These are phyloP conservation scores for Dicaeum eximium DNA, from an alignment of 2,113 vertebrate genomes.

Conservation along the genomic window DNA sequence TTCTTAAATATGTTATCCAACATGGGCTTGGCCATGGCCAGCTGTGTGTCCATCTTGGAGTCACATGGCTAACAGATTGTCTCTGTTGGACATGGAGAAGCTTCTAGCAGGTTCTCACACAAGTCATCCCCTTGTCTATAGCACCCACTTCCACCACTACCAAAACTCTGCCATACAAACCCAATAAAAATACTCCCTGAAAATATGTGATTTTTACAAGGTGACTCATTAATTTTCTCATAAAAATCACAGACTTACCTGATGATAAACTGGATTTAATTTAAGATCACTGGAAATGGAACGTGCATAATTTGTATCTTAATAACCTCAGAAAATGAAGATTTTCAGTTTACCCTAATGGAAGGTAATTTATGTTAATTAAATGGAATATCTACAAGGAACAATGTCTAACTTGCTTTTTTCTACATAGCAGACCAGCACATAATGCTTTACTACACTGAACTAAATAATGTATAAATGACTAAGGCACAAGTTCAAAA, in stretches of 20 bases:
- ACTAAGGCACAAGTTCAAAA: not conserved
- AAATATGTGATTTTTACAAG: not conserved
- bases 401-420: not conserved
- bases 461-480: not conserved
- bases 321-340: not conserved
- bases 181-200: not conserved
- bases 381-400: not conserved
- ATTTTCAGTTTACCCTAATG: not conserved
- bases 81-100: not conserved
- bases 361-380: not conserved
- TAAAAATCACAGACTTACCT: not conserved
- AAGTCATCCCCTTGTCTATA: not conserved
- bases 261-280: not conserved
- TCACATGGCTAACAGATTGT: not conserved
- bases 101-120: not conserved
- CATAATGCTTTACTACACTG: not conserved
- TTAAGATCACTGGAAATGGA: not conserved
- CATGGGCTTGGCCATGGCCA: not conserved
- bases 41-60: fast-evolving
- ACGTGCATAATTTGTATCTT: not conserved
- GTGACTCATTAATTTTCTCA: not conserved
- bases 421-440: not conserved
- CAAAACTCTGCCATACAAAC: not conserved
- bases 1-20: not conserved
- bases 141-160: not conserved